Evolutionary conservation across 2,113 vertebrate genomes (phyloP).

Genomic region (Tychaedon coryphoeus): DNA sequence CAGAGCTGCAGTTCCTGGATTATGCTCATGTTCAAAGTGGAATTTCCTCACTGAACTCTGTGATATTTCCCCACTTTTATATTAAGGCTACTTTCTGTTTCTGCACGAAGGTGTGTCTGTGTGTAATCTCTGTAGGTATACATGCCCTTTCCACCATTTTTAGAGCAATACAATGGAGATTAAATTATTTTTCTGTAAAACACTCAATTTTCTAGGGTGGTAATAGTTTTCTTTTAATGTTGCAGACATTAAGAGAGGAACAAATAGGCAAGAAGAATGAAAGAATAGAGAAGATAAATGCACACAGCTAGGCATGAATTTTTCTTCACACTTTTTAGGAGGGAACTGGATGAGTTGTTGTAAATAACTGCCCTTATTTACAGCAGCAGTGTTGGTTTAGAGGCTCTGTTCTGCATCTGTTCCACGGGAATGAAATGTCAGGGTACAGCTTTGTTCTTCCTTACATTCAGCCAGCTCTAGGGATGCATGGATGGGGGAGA

Average conservation of each 20-base stretch:
- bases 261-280: background rate
- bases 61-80: background rate
- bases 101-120: background rate
- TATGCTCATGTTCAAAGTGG: background rate
- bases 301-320: background rate
- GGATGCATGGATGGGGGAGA: background rate
- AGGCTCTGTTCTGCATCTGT: background rate
- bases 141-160: background rate
- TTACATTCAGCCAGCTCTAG: fast-evolving
- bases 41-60: background rate
- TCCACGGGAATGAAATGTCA: background rate
- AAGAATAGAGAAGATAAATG: background rate
- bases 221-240: background rate
- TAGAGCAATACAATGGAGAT: background rate
- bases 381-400: background rate
- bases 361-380: background rate
- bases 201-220: background rate
- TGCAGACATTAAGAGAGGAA: background rate
- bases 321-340: background rate
- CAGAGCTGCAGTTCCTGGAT: background rate
- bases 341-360: background rate
- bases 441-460: background rate
- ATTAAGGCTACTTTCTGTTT: background rate
- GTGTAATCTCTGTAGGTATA: background rate
- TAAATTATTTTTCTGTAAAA: background rate